phyloP scores from a whole-genome alignment of 1,140 invertebrate genomes.

The Scaptomyza pallida region DNA sequence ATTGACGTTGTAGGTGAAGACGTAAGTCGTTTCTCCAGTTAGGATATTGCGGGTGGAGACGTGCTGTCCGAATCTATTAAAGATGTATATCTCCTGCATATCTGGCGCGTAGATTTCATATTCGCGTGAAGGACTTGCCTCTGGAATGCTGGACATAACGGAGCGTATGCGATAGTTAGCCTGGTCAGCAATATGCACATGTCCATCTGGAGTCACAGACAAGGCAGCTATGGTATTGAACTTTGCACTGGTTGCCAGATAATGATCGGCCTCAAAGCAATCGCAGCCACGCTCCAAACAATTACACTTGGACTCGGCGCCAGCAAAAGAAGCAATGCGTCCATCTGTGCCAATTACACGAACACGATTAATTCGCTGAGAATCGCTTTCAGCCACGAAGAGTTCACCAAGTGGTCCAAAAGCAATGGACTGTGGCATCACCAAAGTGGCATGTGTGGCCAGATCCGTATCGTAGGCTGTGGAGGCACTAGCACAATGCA shows the following conservation, averaged over 20 bases:
- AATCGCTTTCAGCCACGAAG: slow-evolving; percentile 97
- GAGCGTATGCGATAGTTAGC: slow-evolving; percentile 95
- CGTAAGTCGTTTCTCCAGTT: slow-evolving; percentile 95
- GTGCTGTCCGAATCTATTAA: slow-evolving; percentile 98
- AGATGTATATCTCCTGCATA: slow-evolving; percentile 97
- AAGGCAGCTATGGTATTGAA: slow-evolving; percentile 97
- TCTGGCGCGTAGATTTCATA: slow-evolving; percentile 98
- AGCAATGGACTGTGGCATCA: slow-evolving; percentile 96
- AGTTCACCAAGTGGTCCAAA: slow-evolving; percentile 97
- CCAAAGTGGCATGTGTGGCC: slow-evolving; percentile 94
- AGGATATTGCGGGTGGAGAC: slow-evolving; percentile 96
- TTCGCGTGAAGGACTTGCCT: slow-evolving; percentile 91
- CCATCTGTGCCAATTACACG: slow-evolving; percentile 96
- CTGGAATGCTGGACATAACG: slow-evolving; percentile 95
- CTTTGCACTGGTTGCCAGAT: slow-evolving; percentile 94
- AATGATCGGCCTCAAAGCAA: slow-evolving; percentile 96
- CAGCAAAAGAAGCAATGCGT: slow-evolving; percentile 95
- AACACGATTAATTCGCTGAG: slow-evolving; percentile 96
- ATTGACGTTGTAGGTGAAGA: slow-evolving; percentile 97
- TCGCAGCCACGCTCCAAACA: slow-evolving; percentile 95
- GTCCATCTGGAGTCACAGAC: slow-evolving; percentile 96
- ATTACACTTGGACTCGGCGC: slow-evolving; percentile 97
- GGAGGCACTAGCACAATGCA: slow-evolving; percentile 93
- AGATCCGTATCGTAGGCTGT: slow-evolving; percentile 91
- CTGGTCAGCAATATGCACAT: slow-evolving; percentile 97